Conservation (phyloP, 2,113 vertebrate species). For the Semnornis frantzii region DNA sequence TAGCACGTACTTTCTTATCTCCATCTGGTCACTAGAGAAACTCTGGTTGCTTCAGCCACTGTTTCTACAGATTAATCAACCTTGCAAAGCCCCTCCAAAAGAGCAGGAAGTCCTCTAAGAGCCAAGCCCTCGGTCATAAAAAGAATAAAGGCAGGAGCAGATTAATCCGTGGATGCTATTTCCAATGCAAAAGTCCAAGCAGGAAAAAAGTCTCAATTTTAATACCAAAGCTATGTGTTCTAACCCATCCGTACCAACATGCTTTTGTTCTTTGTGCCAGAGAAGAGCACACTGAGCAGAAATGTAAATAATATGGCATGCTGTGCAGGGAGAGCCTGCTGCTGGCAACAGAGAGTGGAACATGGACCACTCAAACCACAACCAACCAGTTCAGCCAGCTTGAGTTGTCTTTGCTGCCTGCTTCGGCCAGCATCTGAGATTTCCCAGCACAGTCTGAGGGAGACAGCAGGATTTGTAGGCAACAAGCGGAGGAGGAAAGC, state of each 20-base stretch:
- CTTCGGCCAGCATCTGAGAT: neutral
- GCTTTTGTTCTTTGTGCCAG: conserved; percentile 47
- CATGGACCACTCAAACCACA: neutral
- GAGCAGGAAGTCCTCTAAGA: conserved; percentile 28
- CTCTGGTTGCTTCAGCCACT: conserved; percentile 34
- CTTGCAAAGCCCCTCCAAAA: conserved; percentile 20
- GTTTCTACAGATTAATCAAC: conserved; percentile 29
- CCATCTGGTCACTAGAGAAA: conserved; percentile 47
- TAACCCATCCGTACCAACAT: conserved; percentile 10
- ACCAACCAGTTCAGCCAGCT: neutral
- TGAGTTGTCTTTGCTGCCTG: neutral
- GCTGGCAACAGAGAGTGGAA: neutral
- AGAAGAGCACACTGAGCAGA: neutral
- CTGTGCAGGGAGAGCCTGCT: neutral
- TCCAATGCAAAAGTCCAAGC: conserved; percentile 49
- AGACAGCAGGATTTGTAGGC: neutral
- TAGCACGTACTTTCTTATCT: conserved; percentile 24
- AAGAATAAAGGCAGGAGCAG: conserved; percentile 58
- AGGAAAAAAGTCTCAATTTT: conserved; percentile 15
- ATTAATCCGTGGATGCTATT: conserved; percentile 61
- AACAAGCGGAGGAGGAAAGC: neutral
- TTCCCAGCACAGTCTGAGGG: neutral
- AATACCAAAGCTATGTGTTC: conserved; percentile 39
- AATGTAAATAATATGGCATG: neutral
- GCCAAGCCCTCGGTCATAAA: conserved; percentile 1